A percentile compares a stretch with the other conserved stretches of the same genome.
phyloP scores from a whole-genome alignment of 2,888 invertebrate species.

The Euzophera pinguis region DNA sequence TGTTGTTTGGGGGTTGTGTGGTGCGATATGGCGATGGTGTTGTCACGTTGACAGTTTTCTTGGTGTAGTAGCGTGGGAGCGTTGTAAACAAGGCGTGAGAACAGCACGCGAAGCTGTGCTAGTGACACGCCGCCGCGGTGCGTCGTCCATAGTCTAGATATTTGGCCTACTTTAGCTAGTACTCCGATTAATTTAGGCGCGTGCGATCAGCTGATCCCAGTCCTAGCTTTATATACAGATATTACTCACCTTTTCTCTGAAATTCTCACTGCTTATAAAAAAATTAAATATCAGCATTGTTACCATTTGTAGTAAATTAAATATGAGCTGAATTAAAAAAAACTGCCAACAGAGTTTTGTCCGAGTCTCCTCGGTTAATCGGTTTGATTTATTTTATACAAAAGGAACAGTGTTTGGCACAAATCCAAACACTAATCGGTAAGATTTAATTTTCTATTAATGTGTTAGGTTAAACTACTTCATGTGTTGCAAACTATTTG shows the following conservation, averaged over 20 bases:
- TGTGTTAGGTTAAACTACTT: constrained; percentile 26
- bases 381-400: background rate
- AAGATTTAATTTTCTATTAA: constrained; percentile 49
- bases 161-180: constrained; percentile 74
- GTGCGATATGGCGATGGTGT: constrained; percentile 50
- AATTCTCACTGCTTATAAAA: background rate
- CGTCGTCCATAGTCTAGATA: constrained; percentile 57
- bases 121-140: constrained; percentile 46
- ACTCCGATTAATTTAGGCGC: constrained; percentile 75
- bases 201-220: constrained; percentile 74
- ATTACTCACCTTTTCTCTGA: constrained; percentile 28
- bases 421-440: constrained; percentile 61
- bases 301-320: background rate
- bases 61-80: constrained; percentile 39
- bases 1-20: constrained; percentile 59
- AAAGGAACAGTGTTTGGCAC: constrained; percentile 47
- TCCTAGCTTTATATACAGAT: constrained; percentile 43
- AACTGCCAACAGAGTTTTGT: background rate
- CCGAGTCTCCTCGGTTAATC: constrained; percentile 7
- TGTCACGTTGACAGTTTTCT: constrained; percentile 59
- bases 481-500: constrained; percentile 12
- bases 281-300: background rate
- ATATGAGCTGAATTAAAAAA: background rate
- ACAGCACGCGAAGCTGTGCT: constrained; percentile 34
- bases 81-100: constrained; percentile 65